Evolutionary conservation across 2,888 invertebrate genomes (phyloP), one percentile per base, ranked within the genome.

Genomic region (Laspeyria flexula): DNA sequence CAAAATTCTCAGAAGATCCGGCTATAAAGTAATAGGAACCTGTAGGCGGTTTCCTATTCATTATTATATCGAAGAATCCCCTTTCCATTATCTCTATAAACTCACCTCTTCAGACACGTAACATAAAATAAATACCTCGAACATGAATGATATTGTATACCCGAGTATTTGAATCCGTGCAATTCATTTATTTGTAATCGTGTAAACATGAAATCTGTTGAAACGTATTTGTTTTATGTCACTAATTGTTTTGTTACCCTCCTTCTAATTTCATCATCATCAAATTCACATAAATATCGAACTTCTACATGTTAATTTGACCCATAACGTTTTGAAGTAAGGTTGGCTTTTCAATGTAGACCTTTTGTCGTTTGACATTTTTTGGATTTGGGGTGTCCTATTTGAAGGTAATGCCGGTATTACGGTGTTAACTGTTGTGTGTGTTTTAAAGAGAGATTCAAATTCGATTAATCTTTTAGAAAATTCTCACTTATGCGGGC

Each of bases 161-260:
- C 33, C 33, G 11, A 15, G 33, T 33, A 33, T 21, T 35, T 31
- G 4, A 16, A 35, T 35, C 18, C 34, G 18, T 18, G 15, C 34
- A 4, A 18, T 35, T 7, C 34, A 27, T 43, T 27, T 18, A 33
- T 43, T 18, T 11, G 30, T 42, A 43, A 43, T 60, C 37, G 27
- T 23, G 37, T 41, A 33, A 43, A 43, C 45, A 50, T 18, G 29
- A 21, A 25, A 34, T 45, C 42, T 44, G 23, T 30, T 38, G 39
- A 29, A 38, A 13, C 30, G 21, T 35, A 37, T 47, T 47, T 23
- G 37, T 47, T 16, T 25, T 27, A 37, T 18, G 31, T 37, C 41
- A 30, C 41, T 60, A 45, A 55, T 50, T 61, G 45, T 55, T 50
- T 55, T 55, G 39, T 18, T 49, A 43, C 33, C 38, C 5, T 27